Base-by-base conservation (phyloP, 2,888 invertebrate species). In the Eristalis arbustorum region DNA sequence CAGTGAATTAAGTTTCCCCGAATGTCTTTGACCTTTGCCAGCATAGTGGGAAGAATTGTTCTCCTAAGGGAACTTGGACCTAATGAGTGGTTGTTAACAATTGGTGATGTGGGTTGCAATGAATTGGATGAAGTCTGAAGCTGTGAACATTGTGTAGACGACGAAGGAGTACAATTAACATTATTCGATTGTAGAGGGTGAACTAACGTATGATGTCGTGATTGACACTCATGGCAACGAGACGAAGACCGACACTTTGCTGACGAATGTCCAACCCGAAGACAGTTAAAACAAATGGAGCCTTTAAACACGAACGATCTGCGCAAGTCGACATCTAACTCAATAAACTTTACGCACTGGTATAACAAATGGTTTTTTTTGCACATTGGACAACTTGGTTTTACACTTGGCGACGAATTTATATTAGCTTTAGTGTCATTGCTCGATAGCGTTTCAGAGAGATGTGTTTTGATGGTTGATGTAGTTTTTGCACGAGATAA, bases 11-110 rank as follows among this genome's bases (percentile, higher is more conserved):
- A 28, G 25, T 63, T 31, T 28, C 28, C 62, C 22, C 63, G 49
- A 61, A 42, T n/a, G 49, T 63, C 72, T 18, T 63, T 42, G 25
- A 73, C 62, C 14, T 37, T 73, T n/a, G 72, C 72, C 42, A 31
- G 31, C 13, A 63, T 10, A 14, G 72, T 72, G 22, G 72, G 72
- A 22, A 63, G 42, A 18, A 72, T 25, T 31, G 72, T 62, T 62
- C n/a, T 42, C n/a, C 42, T 14, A n/a, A 42, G 14, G 14, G 14
- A 14, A 14, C 14, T 3, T n/a, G 42, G 42, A n/a, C 14, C 42
- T n/a, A 42, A 42, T n/a, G n/a, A 42, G 14, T 4, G 42, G n/a
- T 42, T 42, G 42, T 42, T 42, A 42, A n/a, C n/a, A 2, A 14
- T 42, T 14, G n/a, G 14, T 5, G 42, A n/a, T 4, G 42, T n/a